Evolutionary conservation across 1,140 invertebrate genomes (phyloP).

Genomic region (Drosophila rufa): DNA sequence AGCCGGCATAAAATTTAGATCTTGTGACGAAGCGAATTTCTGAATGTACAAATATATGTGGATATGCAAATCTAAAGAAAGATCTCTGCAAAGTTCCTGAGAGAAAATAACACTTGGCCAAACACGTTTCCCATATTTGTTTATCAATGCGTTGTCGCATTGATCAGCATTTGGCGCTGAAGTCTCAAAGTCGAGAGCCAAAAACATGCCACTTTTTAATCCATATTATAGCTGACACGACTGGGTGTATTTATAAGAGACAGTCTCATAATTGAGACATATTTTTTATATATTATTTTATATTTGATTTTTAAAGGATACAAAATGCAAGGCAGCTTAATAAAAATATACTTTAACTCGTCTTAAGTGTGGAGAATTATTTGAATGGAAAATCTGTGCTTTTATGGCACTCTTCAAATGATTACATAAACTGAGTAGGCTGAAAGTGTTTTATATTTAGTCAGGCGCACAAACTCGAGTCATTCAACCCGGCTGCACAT

Average conservation of each 20-base stretch:
- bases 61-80: constrained; percentile 31
- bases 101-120: constrained; percentile 16
- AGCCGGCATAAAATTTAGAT: constrained; percentile 29
- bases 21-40: constrained; percentile 32
- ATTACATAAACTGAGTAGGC: constrained; percentile 39
- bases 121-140: constrained; percentile 48
- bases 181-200: constrained; percentile 27
- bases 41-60: background rate
- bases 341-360: background rate
- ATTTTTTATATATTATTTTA: background rate
- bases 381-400: too few relatives aligned
- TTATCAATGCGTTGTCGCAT: constrained; percentile 49
- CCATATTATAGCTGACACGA: background rate
- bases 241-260: background rate
- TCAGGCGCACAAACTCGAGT: constrained; percentile 39
- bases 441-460: constrained; percentile 37
- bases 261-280: background rate
- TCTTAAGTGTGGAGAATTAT: too few relatives aligned
- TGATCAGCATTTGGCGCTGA: constrained; percentile 32
- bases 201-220: constrained; percentile 24
- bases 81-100: constrained; percentile 16
- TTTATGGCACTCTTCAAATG: too few relatives aligned
- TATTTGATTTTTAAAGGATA: background rate
- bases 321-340: background rate
- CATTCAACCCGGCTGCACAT: constrained; percentile 66